A percentile compares a stretch with the other conserved stretches of the same genome.
phyloP scores from a whole-genome alignment of 2,113 vertebrate species.

The Falco punctatus region DNA sequence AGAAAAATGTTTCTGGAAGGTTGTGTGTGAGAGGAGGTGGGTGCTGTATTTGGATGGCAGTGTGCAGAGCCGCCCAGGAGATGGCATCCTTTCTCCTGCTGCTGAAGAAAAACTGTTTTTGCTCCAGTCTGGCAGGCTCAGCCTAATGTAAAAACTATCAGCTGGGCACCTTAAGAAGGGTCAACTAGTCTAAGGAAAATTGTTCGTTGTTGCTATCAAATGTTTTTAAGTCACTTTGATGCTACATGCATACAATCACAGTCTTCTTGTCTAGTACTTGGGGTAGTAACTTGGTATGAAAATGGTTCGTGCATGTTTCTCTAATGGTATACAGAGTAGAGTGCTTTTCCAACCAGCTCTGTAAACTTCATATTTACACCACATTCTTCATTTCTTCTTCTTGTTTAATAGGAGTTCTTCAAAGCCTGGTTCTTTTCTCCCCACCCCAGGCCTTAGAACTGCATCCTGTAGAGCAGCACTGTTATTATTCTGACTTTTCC shows the following conservation, averaged over 20 bases:
- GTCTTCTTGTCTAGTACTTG: not conserved
- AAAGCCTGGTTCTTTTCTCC: not conserved
- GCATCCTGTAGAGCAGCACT: not conserved
- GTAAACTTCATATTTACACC: not conserved
- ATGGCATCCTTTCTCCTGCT: conserved; percentile 31
- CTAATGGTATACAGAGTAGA: too few species aligned
- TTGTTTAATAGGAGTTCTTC: not conserved
- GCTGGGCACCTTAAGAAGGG: not conserved
- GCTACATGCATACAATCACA: not conserved
- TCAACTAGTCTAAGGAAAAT: not conserved
- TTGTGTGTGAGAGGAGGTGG: rapidly evolving
- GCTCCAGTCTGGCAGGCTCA: not conserved
- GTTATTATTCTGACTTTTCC: not conserved
- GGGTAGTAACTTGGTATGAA: not conserved
- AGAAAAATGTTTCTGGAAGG: too few species aligned
- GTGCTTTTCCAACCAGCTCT: not conserved
- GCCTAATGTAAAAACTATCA: not conserved
- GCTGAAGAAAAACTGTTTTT: not conserved
- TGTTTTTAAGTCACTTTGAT: not conserved
- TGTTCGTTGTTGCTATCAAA: not conserved
- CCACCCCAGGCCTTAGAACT: not conserved
- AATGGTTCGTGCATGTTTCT: not conserved
- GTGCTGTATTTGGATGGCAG: not conserved
- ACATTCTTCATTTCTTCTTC: not conserved
- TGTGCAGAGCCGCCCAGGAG: not conserved